Evolutionary conservation across 1,140 invertebrate genomes (phyloP), one percentile per base, ranked within the genome.

Genomic region (Tetramorium alpestre): DNA sequence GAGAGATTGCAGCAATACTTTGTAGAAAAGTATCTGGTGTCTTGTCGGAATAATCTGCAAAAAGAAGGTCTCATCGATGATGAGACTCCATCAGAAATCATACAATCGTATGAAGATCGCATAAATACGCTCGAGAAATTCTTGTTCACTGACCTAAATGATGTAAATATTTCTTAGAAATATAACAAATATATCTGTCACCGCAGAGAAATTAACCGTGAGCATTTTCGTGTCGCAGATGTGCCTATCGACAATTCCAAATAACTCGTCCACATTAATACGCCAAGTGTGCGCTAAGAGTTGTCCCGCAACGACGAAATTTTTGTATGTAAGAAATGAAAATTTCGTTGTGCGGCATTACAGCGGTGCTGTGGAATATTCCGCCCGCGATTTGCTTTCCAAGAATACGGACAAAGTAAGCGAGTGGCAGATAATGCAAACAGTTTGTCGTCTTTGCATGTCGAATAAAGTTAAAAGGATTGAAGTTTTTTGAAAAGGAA

Each of bases 1-100:
- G 97, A 97, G 92, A 95, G 96, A 88, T 93, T 97, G 22, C 97
- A 97, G 89, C 93, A 97, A 7, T 93, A 97, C 93, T 97, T 97
- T 94, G 97, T 96, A 90, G 96, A 96, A 89, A 96, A 96, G 92
- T 97, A 96, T 95, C 95, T 97, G 91, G 96, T 96, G 51, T 94
- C 96, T 90, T 96, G 96, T 91, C 96, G 96, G 93, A 96, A 95
- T 92, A 96, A 96, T 84, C 96, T 96, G 93, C 95, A 96, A 88
- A 95, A 96, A 75, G 96, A 96, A 93, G 96, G 95, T 72, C 96
- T 97, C 93, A 96, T 92, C 90, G 95, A 90, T 22, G 86, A n/a
- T 89, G 85, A 78, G 88, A n/a, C 18, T 44, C 41, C 87, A 8
- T 18, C 25, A 6, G n/a, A 88, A 4, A 89, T 69, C 18, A 47